These are phyloP conservation scores for Linnaemya tessellans DNA, from an alignment of 2,888 invertebrate species.

Conservation along the genomic window DNA sequence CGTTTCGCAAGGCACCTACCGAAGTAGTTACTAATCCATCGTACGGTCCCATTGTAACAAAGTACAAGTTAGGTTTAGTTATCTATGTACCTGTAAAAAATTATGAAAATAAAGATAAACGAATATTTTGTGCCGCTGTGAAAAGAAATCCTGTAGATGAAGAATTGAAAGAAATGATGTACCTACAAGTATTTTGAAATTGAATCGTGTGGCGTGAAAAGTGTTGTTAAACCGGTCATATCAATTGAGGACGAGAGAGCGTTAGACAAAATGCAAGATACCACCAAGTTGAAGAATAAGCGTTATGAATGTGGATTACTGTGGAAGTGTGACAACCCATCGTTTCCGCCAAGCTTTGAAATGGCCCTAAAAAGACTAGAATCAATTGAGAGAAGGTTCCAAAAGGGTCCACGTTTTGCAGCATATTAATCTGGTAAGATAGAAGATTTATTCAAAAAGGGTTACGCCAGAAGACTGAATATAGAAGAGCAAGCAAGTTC, in stretches of 20 bases:
- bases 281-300: not conserved
- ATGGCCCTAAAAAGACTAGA: not conserved
- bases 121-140: not conserved
- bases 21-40: no score
- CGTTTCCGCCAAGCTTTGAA: not conserved
- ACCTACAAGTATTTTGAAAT: not conserved
- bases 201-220: constrained; percentile 6
- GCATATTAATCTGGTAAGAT: constrained; percentile 8
- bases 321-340: not conserved
- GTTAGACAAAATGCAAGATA: not conserved
- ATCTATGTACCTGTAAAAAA: not conserved
- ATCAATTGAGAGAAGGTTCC: not conserved
- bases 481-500: not conserved
- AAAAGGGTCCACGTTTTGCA: not conserved
- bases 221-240: not conserved
- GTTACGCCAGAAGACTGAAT: not conserved
- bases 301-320: not conserved
- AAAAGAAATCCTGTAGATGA: not conserved
- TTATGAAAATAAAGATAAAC: not conserved
- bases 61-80: constrained; percentile 1
- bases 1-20: constrained; percentile 16
- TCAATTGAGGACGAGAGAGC: not conserved
- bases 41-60: no score
- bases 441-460: constrained; percentile 1
- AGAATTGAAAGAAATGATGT: no score